Conservation (phyloP, 1,140 invertebrate genomes). For the Drosophila ambigua region DNA sequence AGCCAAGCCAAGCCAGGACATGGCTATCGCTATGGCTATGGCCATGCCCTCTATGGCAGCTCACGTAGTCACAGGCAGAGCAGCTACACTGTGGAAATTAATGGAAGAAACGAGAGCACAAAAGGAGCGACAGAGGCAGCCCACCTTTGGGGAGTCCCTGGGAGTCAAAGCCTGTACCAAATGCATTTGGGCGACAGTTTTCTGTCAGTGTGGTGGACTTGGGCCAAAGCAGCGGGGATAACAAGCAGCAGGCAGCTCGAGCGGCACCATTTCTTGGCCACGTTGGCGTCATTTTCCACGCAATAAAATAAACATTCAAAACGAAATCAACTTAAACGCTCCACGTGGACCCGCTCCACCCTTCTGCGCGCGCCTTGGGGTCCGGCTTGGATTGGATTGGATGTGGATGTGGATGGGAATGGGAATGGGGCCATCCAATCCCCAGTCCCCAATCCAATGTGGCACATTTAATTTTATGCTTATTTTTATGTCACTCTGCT, state of each 20-base stretch:
- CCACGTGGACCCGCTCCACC: slow-evolving; percentile 27
- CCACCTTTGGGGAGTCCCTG: background rate
- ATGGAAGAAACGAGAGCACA: too few species aligned
- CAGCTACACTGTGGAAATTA: too few species aligned
- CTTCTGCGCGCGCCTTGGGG: slow-evolving; percentile 17
- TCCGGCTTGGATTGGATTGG: background rate
- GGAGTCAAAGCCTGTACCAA: background rate
- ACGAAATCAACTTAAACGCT: slow-evolving; percentile 82
- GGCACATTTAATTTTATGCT: slow-evolving; percentile 82
- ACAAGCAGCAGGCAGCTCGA: slow-evolving; percentile 28
- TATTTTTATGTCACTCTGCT: slow-evolving; percentile 73
- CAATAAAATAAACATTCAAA: slow-evolving; percentile 84
- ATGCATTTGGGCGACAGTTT: too few species aligned
- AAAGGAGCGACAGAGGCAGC: too few species aligned
- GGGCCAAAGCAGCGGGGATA: slow-evolving; percentile 7
- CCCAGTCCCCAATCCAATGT: slow-evolving; percentile 61
- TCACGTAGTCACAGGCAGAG: too few species aligned
- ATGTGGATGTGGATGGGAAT: too few species aligned
- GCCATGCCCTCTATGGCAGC: background rate
- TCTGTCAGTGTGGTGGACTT: slow-evolving; percentile 18
- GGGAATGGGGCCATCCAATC: too few species aligned
- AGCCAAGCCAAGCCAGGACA: slow-evolving; percentile 26
- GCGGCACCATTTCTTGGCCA: slow-evolving; percentile 77
- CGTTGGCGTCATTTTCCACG: slow-evolving; percentile 83
- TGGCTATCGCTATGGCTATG: background rate